Evolutionary conservation across 2,113 vertebrate genomes (phyloP).

Genomic region (Leuciscus idus): DNA sequence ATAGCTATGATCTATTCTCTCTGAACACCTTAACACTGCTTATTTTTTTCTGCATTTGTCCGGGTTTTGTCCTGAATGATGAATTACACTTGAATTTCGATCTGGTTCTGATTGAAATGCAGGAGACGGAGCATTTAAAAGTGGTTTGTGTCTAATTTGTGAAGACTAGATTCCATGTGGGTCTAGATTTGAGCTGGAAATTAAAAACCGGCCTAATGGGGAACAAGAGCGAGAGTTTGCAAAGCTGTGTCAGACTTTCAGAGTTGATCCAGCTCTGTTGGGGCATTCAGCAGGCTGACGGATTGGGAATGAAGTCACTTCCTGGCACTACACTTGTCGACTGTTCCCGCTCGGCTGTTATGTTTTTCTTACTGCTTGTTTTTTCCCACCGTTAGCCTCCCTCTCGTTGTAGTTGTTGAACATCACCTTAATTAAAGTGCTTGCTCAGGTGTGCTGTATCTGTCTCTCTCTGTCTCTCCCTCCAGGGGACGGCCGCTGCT

Average conservation of each 20-base stretch:
- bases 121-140: not conserved
- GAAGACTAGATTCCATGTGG: not conserved
- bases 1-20: not conserved
- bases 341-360: slow-evolving; percentile 18
- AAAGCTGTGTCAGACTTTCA: not conserved
- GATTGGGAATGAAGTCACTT: slow-evolving; percentile 52
- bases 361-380: slow-evolving; percentile 31
- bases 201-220: not conserved
- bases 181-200: not conserved
- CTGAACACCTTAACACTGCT: not conserved
- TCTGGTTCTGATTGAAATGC: not conserved
- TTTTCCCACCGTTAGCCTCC: not conserved
- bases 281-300: slow-evolving; percentile 42
- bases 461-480: slow-evolving; percentile 53
- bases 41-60: not conserved
- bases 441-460: slow-evolving; percentile 44
- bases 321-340: slow-evolving; percentile 44
- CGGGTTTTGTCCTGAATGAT: not conserved
- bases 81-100: not conserved
- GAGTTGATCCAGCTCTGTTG: not conserved
- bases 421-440: slow-evolving; percentile 60
- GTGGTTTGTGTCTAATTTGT: not conserved
- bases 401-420: slow-evolving; percentile 26
- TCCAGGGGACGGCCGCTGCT: slow-evolving; percentile 58
- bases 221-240: not conserved